Percentiles rank a stretch among this genome's conserved stretches.
phyloP scores from a whole-genome alignment of 2,797 vertebrate genomes.

The Enteromius thamalakanensis region DNA sequence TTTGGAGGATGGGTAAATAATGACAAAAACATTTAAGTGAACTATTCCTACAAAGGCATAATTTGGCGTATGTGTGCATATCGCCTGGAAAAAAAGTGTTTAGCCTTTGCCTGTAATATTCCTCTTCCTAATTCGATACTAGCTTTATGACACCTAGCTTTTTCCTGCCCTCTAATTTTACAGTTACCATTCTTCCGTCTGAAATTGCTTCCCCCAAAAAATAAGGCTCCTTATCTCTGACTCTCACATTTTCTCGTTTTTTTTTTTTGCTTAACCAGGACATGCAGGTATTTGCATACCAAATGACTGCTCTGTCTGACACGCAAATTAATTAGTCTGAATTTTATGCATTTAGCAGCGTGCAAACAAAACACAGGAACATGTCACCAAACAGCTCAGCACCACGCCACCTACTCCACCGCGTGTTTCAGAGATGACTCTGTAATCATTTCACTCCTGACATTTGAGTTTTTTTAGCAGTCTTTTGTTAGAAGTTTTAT shows the following conservation, averaged over 20 bases:
- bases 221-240: slow-evolving; percentile 54
- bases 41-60: neutral
- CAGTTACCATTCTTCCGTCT: slow-evolving; percentile 22
- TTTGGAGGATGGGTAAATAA: neutral
- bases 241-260: slow-evolving; percentile 35
- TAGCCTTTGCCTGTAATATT: neutral
- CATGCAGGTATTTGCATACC: slow-evolving; percentile 78
- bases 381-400: slow-evolving; percentile 34
- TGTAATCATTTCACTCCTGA: neutral
- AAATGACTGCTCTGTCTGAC: slow-evolving; percentile 76
- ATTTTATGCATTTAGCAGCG: slow-evolving; percentile 71
- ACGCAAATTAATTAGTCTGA: slow-evolving; percentile 77
- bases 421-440: slow-evolving; percentile 12
- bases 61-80: neutral
- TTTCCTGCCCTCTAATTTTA: slow-evolving; percentile 18
- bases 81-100: neutral
- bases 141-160: neutral
- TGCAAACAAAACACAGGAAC: slow-evolving; percentile 54
- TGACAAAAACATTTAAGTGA: neutral
- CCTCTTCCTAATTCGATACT: neutral
- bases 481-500: neutral
- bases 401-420: slow-evolving; percentile 12
- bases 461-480: neutral
- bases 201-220: slow-evolving; percentile 40
- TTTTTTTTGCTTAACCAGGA: slow-evolving; percentile 62